A percentile compares a stretch with the other conserved stretches of the same genome.
phyloP scores from a whole-genome alignment of 2,888 invertebrate species.

The Helicoverpa assulta region DNA sequence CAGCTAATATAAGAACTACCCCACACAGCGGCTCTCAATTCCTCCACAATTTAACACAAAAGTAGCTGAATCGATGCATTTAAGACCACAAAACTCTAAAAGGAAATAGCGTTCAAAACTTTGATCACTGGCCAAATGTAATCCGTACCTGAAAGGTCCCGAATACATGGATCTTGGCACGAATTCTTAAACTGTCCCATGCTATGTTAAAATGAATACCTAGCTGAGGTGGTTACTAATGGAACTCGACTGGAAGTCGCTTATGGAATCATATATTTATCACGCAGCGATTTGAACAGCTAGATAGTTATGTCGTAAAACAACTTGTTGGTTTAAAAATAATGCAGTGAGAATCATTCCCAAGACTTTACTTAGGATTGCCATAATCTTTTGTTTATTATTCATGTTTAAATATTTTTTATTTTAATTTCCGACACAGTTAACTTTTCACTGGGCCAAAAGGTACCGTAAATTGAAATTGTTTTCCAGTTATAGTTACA shows the following conservation, averaged over 20 bases:
- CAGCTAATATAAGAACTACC: background rate
- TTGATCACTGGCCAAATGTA: slow-evolving; percentile 83
- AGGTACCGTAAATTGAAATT: too few relatives aligned
- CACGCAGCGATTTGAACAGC: background rate
- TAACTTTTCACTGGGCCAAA: too few relatives aligned
- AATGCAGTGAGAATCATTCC: too few relatives aligned
- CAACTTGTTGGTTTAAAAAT: too few relatives aligned
- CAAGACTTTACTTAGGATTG: too few relatives aligned
- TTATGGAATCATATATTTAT: background rate
- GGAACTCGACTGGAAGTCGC: slow-evolving; percentile 36
- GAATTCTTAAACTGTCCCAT: slow-evolving; percentile 77
- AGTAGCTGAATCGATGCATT: slow-evolving; percentile 64
- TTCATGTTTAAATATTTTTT: too few relatives aligned
- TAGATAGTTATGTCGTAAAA: too few relatives aligned
- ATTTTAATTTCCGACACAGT: too few relatives aligned
- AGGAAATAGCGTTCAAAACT: slow-evolving; percentile 72
- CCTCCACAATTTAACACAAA: slow-evolving; percentile 56
- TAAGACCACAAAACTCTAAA: slow-evolving; percentile 69
- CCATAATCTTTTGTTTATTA: too few relatives aligned
- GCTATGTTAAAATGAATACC: slow-evolving; percentile 70
- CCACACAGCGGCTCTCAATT: slow-evolving; percentile 1
- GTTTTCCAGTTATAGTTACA: too few relatives aligned
- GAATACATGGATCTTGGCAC: slow-evolving; percentile 83
- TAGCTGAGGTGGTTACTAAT: slow-evolving; percentile 26
- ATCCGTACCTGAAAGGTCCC: slow-evolving; percentile 77